These are phyloP conservation scores for Nanorana parkeri DNA, from an alignment of 2,113 vertebrate genomes.

Conservation along the genomic window DNA sequence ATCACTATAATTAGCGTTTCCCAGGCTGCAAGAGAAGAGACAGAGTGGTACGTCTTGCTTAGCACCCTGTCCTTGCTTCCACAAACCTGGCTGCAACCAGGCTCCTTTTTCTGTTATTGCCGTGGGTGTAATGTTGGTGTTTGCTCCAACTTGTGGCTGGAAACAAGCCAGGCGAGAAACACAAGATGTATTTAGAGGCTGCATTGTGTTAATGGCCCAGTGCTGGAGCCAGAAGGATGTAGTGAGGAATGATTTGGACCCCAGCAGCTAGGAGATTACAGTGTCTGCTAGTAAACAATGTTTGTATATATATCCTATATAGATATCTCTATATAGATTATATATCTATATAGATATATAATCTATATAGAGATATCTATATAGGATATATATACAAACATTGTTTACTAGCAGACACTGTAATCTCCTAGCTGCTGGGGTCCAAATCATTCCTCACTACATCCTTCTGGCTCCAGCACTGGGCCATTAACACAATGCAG, in stretches of 20 bases:
- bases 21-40: not conserved
- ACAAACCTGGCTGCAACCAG: conserved; percentile 38
- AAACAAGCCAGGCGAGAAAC: not conserved
- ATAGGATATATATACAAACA: too few relatives aligned
- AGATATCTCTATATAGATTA: too few relatives aligned
- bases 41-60: not conserved
- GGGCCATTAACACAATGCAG: conserved; percentile 31
- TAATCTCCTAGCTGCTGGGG: not conserved
- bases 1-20: conserved; percentile 44
- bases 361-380: too few relatives aligned
- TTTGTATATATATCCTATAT: too few relatives aligned
- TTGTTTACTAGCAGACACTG: not conserved
- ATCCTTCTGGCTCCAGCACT: not conserved
- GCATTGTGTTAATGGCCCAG: conserved; percentile 23
- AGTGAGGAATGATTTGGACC: not conserved
- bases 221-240: not conserved
- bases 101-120: conserved; percentile 27
- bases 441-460: not conserved
- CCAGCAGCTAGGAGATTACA: not conserved
- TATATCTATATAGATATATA: too few relatives aligned
- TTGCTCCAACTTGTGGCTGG: conserved; percentile 49
- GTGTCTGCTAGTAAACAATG: not conserved
- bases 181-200: conserved; percentile 29
- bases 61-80: not conserved
- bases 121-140: conserved; percentile 43